Base-by-base conservation (phyloP, 1,140 invertebrate genomes). In the Aradophagus sp. region DNA sequence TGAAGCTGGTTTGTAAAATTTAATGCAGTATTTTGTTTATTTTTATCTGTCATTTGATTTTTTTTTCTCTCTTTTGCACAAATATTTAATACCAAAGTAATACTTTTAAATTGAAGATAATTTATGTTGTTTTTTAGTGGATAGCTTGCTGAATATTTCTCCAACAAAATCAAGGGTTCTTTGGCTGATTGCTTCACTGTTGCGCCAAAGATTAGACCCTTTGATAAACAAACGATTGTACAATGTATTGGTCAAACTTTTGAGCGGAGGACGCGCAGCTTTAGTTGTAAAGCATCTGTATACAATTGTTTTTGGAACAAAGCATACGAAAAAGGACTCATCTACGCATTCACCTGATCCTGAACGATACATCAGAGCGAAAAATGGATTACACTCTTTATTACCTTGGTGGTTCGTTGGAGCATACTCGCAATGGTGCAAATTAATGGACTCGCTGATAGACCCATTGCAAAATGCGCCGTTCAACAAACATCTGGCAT, bases 401-500 rank as follows among this genome's bases (percentile, higher is more conserved):
- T 32, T 83, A 4, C 83, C 83, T 0, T 83, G 77, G 77, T 83
- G 84, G 82, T 70, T 80, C 19, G 41, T 82, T 17, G 73, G 67
- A 26, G 52, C 82, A 15, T 78, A 76, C 45, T 75, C 74, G 3
- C 77, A 76, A 12, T 85, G 84, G 84, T 76, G 58, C 27, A 77
- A 75, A 73, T 14, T 85, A 1, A 81, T 83, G 75, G 77, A 81
- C 53, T 75, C 78, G 0, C 44, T 83, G 14, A 42, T 85, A 11
- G 78, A 84, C 41, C 79, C 83, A 7, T 65, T 85, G 7, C 83
- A 85, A 69, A 80, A 78, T 69, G 67, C 79, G 23, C 35, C 77
- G 4, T 66, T 86, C n/a, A 84, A 85, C 39, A 83, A 85, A 29
- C 83, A 87, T 81, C 63, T 87, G 1, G 84, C 84, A 15, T 88